Conservation (phyloP, 2,797 vertebrate species). For the Margarornis squamiger region DNA sequence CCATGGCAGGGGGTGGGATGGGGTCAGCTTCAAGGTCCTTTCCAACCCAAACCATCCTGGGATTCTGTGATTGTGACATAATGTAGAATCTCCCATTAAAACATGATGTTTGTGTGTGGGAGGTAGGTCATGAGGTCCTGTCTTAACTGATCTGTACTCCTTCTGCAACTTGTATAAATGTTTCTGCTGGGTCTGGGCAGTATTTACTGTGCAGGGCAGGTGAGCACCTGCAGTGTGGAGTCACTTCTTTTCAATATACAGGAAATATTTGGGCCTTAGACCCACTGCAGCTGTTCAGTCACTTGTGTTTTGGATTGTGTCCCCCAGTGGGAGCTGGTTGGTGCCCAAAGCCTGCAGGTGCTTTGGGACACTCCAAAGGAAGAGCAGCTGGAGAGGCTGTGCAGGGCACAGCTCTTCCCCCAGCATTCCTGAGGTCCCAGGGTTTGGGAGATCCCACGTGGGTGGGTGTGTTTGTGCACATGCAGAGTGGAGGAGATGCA, state of each 20-base stretch:
- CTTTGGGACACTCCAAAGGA: not conserved
- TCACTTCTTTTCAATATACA: not conserved
- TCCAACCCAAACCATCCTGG: not conserved
- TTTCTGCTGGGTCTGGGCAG: not conserved
- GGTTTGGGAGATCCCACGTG: too few relatives aligned
- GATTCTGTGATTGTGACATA: not conserved
- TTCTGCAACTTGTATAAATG: not conserved
- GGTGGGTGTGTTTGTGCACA: accelerated
- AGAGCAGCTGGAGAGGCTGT: not conserved
- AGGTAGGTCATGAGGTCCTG: not conserved
- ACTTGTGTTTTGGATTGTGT: not conserved
- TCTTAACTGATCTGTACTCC: not conserved
- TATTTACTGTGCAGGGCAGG: not conserved
- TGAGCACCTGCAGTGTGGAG: not conserved
- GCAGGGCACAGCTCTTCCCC: not conserved
- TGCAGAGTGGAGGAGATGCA: not conserved
- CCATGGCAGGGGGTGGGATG: not conserved
- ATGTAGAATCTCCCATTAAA: not conserved
- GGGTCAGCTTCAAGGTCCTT: not conserved
- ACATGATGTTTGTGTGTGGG: accelerated
- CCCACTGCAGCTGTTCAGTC: not conserved
- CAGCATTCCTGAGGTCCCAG: too few relatives aligned
- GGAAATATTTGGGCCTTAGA: not conserved
- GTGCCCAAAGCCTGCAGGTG: not conserved
- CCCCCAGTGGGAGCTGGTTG: not conserved